Percentiles rank a stretch among this genome's conserved stretches.
phyloP scores from a whole-genome alignment of 2,113 vertebrate genomes.

The Percopsis transmontana region DNA sequence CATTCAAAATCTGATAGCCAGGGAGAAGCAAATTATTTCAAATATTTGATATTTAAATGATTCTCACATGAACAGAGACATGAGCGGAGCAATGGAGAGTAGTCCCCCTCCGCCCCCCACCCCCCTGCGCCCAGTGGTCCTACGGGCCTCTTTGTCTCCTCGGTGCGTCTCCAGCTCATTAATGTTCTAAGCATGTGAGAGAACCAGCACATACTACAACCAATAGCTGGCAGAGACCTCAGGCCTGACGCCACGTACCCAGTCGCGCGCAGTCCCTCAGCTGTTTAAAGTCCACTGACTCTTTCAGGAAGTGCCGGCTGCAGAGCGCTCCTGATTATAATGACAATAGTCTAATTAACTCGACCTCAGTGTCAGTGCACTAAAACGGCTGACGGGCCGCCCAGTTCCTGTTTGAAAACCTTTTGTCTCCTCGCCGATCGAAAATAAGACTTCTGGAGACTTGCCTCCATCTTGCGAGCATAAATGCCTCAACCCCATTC shows the following conservation, averaged over 20 bases:
- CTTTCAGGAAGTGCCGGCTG: slow-evolving; percentile 73
- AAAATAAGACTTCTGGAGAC: slow-evolving; percentile 70
- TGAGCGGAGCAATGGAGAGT: slow-evolving; percentile 65
- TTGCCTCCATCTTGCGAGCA: slow-evolving; percentile 17
- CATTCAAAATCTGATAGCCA: slow-evolving; percentile 71
- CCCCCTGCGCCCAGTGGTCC: slow-evolving; percentile 64
- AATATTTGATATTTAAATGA: slow-evolving; percentile 81
- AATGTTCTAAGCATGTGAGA: slow-evolving; percentile 73
- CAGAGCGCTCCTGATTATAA: slow-evolving; percentile 80
- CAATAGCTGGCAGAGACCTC: slow-evolving; percentile 64
- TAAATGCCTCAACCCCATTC: slow-evolving; percentile 68
- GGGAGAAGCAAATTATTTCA: slow-evolving; percentile 75
- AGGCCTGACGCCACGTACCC: slow-evolving; percentile 31
- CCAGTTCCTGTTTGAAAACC: slow-evolving; percentile 67
- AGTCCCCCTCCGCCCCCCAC: slow-evolving; percentile 43
- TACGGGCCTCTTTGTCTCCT: slow-evolving; percentile 75
- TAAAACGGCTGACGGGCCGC: slow-evolving; percentile 67
- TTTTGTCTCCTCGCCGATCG: slow-evolving; percentile 72
- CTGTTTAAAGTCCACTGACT: slow-evolving; percentile 65
- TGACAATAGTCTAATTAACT: slow-evolving; percentile 85
- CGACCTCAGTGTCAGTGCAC: slow-evolving; percentile 75
- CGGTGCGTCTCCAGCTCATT: slow-evolving; percentile 75
- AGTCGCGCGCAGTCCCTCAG: slow-evolving; percentile 36
- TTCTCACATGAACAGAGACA: slow-evolving; percentile 79
- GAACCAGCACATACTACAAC: slow-evolving; percentile 65